Evolutionary conservation across 2,113 vertebrate genomes (phyloP), one percentile per base, ranked within the genome.

Genomic region (Bufo bufo): DNA sequence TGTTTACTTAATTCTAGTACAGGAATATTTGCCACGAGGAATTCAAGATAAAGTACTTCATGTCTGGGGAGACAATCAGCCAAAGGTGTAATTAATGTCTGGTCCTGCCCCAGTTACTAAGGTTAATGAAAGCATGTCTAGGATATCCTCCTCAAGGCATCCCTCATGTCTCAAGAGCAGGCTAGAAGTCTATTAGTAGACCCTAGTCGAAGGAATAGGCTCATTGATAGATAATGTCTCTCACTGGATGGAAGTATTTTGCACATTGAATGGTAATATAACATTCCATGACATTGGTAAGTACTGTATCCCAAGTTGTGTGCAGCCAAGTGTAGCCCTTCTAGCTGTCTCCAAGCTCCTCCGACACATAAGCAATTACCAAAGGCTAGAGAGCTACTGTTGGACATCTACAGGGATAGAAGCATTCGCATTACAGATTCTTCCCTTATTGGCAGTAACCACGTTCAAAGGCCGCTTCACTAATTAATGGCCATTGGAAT

Each of bases 111-210:
- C 58, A 69, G 71, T 65, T 89, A 61, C 66, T 63, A 45, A 77
- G 79, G 79, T 87, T 77, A 80, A 83, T 88, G 47, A 88, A 83
- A 83, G 71, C 65, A 82, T 75, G 86, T 87, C 86, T 82, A 59
- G 78, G 12, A 74, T n/a, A 87, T 75, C 66, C 19, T 82, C 66
- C 82, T 72, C 65, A 69, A 33, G 49, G 23, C 63, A 58, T 87
- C 86, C 47, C 54, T 82, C 78, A 59, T 56, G 63, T 59, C 63
- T 81, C 80, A 43, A 23, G 85, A 61, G 54, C 84, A 72, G n/a
- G 71, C 52, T 65, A 63, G 43, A 5, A 80, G 63, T 87, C 77
- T 54, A 13, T 69, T 84, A 87, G 77, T 80, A 75, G 63, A 87
- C 6, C 23, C 33, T 69, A 33, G 16, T n/a, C 33, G 33, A 43